A percentile compares a stretch with the other conserved stretches of the same genome.
phyloP scores from a whole-genome alignment of 2,113 vertebrate species.

The Leptodactylus fuscus region DNA sequence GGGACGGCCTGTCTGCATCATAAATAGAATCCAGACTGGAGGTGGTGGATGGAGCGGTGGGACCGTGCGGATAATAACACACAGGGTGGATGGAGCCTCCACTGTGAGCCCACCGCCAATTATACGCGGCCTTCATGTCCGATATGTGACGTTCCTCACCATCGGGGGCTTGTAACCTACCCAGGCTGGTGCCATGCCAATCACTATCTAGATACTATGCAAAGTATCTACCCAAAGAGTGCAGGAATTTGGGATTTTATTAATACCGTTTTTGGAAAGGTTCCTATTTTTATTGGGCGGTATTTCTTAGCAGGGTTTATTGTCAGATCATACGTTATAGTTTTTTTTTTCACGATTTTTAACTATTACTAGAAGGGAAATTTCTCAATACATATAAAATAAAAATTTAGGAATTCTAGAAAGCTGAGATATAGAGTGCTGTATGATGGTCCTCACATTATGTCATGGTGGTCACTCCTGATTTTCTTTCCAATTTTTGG shows the following conservation, averaged over 20 bases:
- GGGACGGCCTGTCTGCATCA: conserved; percentile 74
- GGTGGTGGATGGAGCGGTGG: conserved; percentile 67
- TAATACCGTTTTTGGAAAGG: neutral
- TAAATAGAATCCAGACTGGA: conserved; percentile 71
- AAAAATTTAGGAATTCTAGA: no score
- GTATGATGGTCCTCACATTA: no score
- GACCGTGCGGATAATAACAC: conserved; percentile 51
- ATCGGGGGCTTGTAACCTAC: neutral
- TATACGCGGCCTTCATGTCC: neutral
- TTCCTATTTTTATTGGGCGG: neutral
- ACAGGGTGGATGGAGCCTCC: conserved; percentile 60
- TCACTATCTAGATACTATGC: neutral
- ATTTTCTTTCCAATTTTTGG: no score
- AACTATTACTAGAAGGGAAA: no score
- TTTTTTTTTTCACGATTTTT: no score
- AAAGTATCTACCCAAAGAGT: neutral
- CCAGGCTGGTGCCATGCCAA: neutral
- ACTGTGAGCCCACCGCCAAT: conserved; percentile 55
- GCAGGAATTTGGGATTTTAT: neutral
- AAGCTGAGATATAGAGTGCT: no score
- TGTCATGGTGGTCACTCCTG: no score
- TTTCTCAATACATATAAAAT: no score
- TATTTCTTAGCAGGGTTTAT: neutral
- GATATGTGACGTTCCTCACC: neutral
- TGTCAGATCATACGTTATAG: neutral